Evolutionary conservation across 2,113 vertebrate species (phyloP).

Genomic region (Caranx ignobilis): DNA sequence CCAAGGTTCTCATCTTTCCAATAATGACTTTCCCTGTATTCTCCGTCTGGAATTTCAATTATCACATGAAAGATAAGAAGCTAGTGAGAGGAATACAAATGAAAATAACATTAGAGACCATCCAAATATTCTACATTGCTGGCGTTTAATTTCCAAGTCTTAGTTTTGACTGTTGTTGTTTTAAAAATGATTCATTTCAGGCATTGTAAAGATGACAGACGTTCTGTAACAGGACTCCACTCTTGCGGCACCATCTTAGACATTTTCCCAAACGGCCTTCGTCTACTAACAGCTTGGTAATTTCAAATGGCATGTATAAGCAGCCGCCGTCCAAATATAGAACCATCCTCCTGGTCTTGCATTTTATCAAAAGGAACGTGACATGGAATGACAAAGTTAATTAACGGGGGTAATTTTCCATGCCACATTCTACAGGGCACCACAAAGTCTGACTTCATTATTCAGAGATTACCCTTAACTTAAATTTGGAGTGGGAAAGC

Average conservation of each 20-base stretch:
- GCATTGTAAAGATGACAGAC: slow-evolving; percentile 11
- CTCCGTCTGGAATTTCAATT: slow-evolving; percentile 66
- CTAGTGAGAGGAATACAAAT: slow-evolving; percentile 30
- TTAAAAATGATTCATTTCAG: not conserved
- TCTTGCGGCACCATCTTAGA: not conserved
- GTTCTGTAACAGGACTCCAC: slow-evolving; percentile 5
- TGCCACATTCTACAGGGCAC: slow-evolving; percentile 41
- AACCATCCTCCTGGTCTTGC: slow-evolving; percentile 16
- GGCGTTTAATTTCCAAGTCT: slow-evolving; percentile 32
- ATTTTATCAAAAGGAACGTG: slow-evolving; percentile 8
- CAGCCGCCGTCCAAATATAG: slow-evolving; percentile 30
- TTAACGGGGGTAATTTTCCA: slow-evolving; percentile 45
- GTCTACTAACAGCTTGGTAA: slow-evolving; percentile 5
- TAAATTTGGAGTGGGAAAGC: slow-evolving; percentile 16
- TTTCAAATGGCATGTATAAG: slow-evolving; percentile 19
- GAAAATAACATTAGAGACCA: slow-evolving; percentile 6
- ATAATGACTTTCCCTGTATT: slow-evolving; percentile 58
- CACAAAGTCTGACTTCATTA: slow-evolving; percentile 32
- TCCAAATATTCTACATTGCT: slow-evolving; percentile 22
- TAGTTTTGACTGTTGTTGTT: slow-evolving; percentile 12
- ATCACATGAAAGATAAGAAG: slow-evolving; percentile 61
- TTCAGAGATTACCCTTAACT: slow-evolving; percentile 13
- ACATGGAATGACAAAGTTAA: not conserved
- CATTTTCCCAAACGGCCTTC: slow-evolving; percentile 6
- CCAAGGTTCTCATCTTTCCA: slow-evolving; percentile 60